Conservation (phyloP, 2,113 vertebrate species). For the Perca schrenkii region DNA sequence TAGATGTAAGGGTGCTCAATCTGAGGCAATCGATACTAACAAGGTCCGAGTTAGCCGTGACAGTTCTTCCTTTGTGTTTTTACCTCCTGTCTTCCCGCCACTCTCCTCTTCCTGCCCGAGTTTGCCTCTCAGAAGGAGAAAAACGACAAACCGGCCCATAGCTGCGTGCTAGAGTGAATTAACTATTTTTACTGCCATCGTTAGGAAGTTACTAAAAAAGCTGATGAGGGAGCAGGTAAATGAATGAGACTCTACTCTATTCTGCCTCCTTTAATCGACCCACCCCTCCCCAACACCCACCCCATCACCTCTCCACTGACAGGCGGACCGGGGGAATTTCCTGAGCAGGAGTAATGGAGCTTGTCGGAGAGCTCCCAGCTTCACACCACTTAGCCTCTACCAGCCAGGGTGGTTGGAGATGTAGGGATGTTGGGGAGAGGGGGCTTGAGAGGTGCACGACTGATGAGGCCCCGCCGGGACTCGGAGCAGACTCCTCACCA, state of each 20-base stretch:
- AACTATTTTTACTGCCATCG: constrained; percentile 29
- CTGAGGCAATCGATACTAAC: constrained; percentile 83
- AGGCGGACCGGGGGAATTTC: constrained; percentile 71
- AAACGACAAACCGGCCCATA: neutral
- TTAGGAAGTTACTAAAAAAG: constrained; percentile 50
- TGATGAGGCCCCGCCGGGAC: constrained; percentile 78
- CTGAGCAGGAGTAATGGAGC: constrained; percentile 82
- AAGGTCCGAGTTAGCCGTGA: constrained; percentile 76
- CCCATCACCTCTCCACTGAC: constrained; percentile 77
- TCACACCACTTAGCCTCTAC: constrained; percentile 84
- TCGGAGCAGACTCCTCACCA: constrained; percentile 70
- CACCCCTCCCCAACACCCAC: constrained; percentile 48
- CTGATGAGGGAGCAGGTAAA: constrained; percentile 34
- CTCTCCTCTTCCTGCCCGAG: neutral
- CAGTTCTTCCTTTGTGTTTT: constrained; percentile 45
- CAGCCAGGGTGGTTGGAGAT: constrained; percentile 43
- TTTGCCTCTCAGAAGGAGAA: constrained; percentile 16
- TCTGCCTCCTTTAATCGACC: constrained; percentile 55
- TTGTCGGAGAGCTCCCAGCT: constrained; percentile 79
- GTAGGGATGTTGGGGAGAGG: constrained; percentile 18
- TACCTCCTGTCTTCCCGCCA: constrained; percentile 25
- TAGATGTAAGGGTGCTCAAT: constrained; percentile 79
- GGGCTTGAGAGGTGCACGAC: constrained; percentile 42
- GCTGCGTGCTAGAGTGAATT: constrained; percentile 40
- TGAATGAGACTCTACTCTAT: constrained; percentile 30